Evolutionary conservation across 2,888 invertebrate genomes (phyloP).

Genomic region (Dicyrtomina minuta): DNA sequence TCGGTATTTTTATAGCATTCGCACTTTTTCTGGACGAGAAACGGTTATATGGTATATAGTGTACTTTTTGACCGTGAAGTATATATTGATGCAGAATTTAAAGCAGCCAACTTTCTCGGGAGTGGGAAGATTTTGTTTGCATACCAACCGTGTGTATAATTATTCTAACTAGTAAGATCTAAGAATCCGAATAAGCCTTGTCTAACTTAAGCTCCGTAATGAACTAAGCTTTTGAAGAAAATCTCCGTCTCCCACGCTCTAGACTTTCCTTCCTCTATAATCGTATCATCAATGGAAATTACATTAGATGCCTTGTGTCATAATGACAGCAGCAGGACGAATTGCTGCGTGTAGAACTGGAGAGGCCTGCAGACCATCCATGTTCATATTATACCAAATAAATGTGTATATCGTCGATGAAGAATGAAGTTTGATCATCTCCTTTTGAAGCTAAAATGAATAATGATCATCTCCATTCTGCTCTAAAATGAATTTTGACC

Average conservation of each 20-base stretch:
- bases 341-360: not conserved
- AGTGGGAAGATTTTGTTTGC: conserved; percentile 23
- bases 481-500: no score
- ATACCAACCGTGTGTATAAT: not conserved
- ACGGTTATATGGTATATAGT: not conserved
- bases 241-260: conserved; percentile 33
- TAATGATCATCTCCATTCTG: no score
- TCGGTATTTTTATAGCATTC: not conserved
- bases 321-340: conserved; percentile 19
- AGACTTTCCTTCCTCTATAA: conserved; percentile 4
- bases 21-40: not conserved
- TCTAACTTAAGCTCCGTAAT: conserved; percentile 25
- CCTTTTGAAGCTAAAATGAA: no score
- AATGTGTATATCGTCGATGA: no score
- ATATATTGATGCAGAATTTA: not conserved
- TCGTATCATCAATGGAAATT: conserved; percentile 30
- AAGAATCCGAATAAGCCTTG: conserved; percentile 24
- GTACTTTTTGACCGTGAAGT: not conserved
- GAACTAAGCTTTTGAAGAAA: conserved; percentile 20
- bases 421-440: no score
- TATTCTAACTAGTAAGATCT: not conserved
- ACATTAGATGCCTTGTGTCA: conserved; percentile 14
- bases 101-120: conserved; percentile 24
- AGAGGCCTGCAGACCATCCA: no score
- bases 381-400: no score